These are phyloP conservation scores for Chromis chromis DNA, from an alignment of 2,797 vertebrate species.

Conservation along the genomic window DNA sequence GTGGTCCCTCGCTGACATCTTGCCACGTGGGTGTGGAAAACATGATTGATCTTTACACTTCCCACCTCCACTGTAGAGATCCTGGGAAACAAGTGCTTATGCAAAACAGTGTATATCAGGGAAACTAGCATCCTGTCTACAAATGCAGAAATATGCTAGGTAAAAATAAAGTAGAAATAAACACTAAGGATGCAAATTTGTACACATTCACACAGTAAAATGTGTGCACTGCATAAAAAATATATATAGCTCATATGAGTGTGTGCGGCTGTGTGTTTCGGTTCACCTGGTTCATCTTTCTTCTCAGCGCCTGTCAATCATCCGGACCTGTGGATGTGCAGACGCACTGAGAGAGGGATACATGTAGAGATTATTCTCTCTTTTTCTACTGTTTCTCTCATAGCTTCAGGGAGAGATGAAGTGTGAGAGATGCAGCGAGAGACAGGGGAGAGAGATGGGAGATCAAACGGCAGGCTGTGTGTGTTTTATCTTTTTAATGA, in stretches of 20 bases:
- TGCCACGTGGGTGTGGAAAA: too few relatives aligned
- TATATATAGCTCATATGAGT: not conserved
- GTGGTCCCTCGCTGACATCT: too few relatives aligned
- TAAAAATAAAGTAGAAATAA: not conserved
- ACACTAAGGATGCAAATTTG: not conserved
- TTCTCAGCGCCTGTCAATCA: slow-evolving; percentile 30
- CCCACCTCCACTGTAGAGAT: too few relatives aligned
- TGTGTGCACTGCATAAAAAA: not conserved
- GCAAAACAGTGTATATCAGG: not conserved
- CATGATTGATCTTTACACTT: too few relatives aligned
- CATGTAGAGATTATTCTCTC: not conserved
- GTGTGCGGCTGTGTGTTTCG: not conserved
- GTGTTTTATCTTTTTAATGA: slow-evolving; percentile 67
- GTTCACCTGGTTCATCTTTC: slow-evolving; percentile 12
- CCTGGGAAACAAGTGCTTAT: too few relatives aligned
- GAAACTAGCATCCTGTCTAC: not conserved
- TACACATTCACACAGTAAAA: not conserved
- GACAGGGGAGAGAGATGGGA: slow-evolving; percentile 26
- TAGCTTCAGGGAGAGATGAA: slow-evolving; percentile 34
- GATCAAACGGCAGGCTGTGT: slow-evolving; percentile 58
- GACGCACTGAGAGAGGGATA: slow-evolving; percentile 7
- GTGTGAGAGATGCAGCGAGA: slow-evolving; percentile 11
- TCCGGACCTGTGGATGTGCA: slow-evolving; percentile 10
- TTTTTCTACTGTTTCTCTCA: not conserved
- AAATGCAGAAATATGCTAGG: not conserved